Evolutionary conservation across 2,113 vertebrate genomes (phyloP).

Genomic region (Otocyon megalotis): DNA sequence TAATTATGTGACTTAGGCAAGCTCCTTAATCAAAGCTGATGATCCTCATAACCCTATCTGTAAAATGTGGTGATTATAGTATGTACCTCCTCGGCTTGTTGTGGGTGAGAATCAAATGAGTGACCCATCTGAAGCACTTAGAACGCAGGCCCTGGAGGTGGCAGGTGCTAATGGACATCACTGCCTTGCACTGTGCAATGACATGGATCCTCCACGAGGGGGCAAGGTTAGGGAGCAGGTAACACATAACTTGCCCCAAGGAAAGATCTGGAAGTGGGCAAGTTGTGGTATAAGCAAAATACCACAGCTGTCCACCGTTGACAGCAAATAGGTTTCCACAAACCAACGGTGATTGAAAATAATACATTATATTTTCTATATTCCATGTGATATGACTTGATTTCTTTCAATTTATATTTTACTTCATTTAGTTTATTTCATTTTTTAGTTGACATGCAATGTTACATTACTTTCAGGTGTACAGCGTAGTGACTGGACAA

Average conservation of each 20-base stretch:
- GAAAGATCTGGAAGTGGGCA: not conserved
- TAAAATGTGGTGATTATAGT: not conserved
- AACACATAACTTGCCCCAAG: too few species aligned
- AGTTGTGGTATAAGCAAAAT: not conserved
- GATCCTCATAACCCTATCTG: not conserved
- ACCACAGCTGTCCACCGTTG: too few species aligned
- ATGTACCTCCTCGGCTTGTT: not conserved
- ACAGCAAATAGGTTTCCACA: not conserved
- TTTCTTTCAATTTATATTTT: not conserved
- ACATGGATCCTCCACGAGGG: fast-evolving
- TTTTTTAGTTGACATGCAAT: not conserved
- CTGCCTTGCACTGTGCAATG: not conserved
- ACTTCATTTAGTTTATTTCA: not conserved
- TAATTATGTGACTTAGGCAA: not conserved
- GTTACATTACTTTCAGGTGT: not conserved
- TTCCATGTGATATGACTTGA: not conserved
- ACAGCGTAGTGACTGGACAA: not conserved
- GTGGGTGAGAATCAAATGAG: not conserved
- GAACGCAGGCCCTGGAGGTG: fast-evolving
- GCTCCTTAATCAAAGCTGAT: not conserved
- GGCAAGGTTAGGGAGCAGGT: fast-evolving
- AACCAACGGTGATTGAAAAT: not conserved
- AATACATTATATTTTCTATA: not conserved
- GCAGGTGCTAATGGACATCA: fast-evolving
- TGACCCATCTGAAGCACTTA: fast-evolving